These are phyloP conservation scores for Metopia argyrocephala DNA, from an alignment of 2,888 invertebrate genomes.

Conservation along the genomic window DNA sequence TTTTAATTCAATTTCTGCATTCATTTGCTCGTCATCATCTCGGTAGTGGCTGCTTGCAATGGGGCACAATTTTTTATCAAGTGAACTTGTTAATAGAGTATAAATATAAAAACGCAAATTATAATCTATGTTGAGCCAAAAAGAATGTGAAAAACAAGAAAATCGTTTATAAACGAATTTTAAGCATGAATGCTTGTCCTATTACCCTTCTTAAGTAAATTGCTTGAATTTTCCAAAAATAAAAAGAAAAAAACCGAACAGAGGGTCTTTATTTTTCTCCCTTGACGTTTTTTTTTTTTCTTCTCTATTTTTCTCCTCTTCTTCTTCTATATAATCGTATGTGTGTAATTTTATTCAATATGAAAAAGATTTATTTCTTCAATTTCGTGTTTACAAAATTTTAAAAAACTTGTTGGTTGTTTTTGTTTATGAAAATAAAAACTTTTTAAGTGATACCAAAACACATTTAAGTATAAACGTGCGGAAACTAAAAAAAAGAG, in stretches of 20 bases:
- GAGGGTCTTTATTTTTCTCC: not conserved
- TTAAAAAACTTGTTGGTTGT: not conserved
- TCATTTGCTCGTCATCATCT: not conserved
- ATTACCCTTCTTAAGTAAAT: not conserved
- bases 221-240: not conserved
- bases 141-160: not conserved
- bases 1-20: slow-evolving; percentile 57
- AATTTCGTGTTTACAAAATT: slow-evolving; percentile 11
- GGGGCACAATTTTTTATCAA: slow-evolving; percentile 51
- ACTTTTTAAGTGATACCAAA: not conserved
- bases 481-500: not conserved
- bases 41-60: slow-evolving; percentile 17
- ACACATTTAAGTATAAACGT: not conserved
- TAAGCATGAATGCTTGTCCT: not conserved
- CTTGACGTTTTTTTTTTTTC: not conserved
- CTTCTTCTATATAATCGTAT: too few species aligned
- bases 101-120: slow-evolving; percentile 38
- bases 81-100: slow-evolving; percentile 49
- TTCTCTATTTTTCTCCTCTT: not conserved
- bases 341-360: not conserved
- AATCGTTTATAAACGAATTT: not conserved
- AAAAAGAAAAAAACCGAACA: not conserved
- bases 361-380: slow-evolving; percentile 8
- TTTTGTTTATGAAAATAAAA: not conserved
- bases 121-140: slow-evolving; percentile 32